phyloP scores from a whole-genome alignment of 2,113 vertebrate genomes.

The Pollachius pollachius region DNA sequence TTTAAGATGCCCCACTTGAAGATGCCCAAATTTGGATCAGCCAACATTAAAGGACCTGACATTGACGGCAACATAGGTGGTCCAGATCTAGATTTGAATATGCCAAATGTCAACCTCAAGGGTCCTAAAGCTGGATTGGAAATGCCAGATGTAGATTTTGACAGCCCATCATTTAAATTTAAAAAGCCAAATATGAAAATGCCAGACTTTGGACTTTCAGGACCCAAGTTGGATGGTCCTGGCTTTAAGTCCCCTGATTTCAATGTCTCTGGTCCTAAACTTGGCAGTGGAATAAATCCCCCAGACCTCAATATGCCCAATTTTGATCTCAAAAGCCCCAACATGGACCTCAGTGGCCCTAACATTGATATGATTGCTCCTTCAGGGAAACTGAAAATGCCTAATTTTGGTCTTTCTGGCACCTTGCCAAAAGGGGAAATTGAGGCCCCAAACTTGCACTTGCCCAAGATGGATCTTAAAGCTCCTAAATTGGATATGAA shows the following conservation, averaged over 20 bases:
- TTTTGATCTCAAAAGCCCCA: conserved; percentile 41
- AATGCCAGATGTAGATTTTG: conserved; percentile 26
- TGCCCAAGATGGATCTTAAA: conserved; percentile 33
- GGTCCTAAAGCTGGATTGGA: conserved; percentile 14
- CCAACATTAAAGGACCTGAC: conserved; percentile 4
- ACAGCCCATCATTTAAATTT: conserved; percentile 40
- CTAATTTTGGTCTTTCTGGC: conserved; percentile 6
- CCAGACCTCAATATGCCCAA: conserved; percentile 59
- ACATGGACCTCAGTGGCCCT: conserved; percentile 1
- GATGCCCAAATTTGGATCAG: conserved; percentile 14
- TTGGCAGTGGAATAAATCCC: conserved; percentile 41
- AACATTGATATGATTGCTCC: not conserved
- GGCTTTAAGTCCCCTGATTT: not conserved
- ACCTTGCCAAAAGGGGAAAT: conserved; percentile 13
- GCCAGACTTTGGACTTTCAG: conserved; percentile 21
- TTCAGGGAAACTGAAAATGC: conserved; percentile 17
- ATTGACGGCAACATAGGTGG: conserved; percentile 25
- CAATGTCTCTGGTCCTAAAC: conserved; percentile 22
- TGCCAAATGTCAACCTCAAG: conserved; percentile 40
- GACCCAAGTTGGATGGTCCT: conserved; percentile 9
- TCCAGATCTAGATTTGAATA: conserved; percentile 24
- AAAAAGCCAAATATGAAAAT: conserved; percentile 46
- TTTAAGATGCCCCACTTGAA: not conserved
- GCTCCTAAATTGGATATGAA: conserved; percentile 38
- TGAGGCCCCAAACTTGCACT: conserved; percentile 28